A percentile compares a stretch with the other conserved stretches of the same genome.
phyloP scores from a whole-genome alignment of 2,113 vertebrate species.

The Cairina moschata region DNA sequence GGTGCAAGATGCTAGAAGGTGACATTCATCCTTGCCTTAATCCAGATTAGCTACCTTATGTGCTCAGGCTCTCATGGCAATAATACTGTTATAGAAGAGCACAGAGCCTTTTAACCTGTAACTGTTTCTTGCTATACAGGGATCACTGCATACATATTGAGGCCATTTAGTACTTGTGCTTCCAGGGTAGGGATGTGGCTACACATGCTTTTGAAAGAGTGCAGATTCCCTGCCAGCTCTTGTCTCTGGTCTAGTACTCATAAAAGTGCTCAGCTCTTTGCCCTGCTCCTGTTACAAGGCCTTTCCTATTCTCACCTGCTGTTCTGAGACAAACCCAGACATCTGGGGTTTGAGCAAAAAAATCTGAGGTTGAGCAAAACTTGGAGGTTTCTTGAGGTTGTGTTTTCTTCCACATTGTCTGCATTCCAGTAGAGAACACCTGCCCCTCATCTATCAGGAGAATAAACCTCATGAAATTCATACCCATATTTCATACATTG shows the following conservation, averaged over 20 bases:
- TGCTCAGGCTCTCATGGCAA: rapidly evolving
- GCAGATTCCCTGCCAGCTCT: not conserved
- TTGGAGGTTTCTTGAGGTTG: not conserved
- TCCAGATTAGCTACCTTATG: not conserved
- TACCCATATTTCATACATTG: rapidly evolving
- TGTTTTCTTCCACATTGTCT: not conserved
- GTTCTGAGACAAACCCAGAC: not conserved
- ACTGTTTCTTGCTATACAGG: not conserved
- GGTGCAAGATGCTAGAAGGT: not conserved
- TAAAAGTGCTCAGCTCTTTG: not conserved
- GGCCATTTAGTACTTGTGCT: not conserved
- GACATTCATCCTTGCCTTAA: not conserved
- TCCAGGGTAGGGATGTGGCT: not conserved
- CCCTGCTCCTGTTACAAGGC: not conserved
- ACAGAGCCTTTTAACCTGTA: not conserved
- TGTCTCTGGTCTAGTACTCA: not conserved
- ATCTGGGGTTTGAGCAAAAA: not conserved
- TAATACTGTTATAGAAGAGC: not conserved
- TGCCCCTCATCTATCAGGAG: not conserved
- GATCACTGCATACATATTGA: not conserved
- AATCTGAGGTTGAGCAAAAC: not conserved
- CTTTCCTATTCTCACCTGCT: not conserved
- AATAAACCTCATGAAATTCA: not conserved
- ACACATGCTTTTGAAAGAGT: not conserved
- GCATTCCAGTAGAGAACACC: not conserved